Base-by-base conservation (phyloP, 2,888 invertebrate genomes). In the Dynastes tityus region DNA sequence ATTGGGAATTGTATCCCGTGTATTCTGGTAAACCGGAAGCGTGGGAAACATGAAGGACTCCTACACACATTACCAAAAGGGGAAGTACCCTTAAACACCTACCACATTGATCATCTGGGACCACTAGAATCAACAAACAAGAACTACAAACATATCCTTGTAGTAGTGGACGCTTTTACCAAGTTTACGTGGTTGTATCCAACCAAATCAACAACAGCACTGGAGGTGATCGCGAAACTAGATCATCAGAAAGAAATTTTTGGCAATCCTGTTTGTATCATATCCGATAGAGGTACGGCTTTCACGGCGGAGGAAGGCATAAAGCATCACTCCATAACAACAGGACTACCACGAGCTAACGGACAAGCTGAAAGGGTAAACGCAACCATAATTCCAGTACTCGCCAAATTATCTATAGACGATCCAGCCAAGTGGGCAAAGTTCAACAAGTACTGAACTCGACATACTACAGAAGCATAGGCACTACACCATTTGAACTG, bases 71-170 rank as follows among this genome's bases (percentile, higher is more conserved):
- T 37, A 65, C 32, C 32, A 32, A 64, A 64, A 29, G 16, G 16
- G 16, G 37, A 37, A 49, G 53, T 58, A 16, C 78, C 68, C 8
- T 61, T 79, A 2, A 32, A 67, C 13, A 75, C 51, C n/a, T 77
- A 32, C 22, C 53, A 70, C 37, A 22, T 67, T 13, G 58, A 75
- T 58, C 77, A 79, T 55, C 22, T 74, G 0, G 77, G 77, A 3
- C 77, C 79, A 13, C 11, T 32, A 32, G 22, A 8, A 16, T 16
- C 29, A 32, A 32, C 29, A 2, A 32, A 2, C 13, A 64, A 32
- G n/a, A 64, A 64, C 2, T 64, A 32, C 8, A 22, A 16, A 16
- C 8, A 3, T 8, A 37, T 29, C 6, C 6, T 32, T 29, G 32
- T 8, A 1, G 27, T 64, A 1, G 32, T 61, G 6, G 32, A 32